Conservation (phyloP, 2,113 vertebrate genomes). For the Sphyrna mokarran region DNA sequence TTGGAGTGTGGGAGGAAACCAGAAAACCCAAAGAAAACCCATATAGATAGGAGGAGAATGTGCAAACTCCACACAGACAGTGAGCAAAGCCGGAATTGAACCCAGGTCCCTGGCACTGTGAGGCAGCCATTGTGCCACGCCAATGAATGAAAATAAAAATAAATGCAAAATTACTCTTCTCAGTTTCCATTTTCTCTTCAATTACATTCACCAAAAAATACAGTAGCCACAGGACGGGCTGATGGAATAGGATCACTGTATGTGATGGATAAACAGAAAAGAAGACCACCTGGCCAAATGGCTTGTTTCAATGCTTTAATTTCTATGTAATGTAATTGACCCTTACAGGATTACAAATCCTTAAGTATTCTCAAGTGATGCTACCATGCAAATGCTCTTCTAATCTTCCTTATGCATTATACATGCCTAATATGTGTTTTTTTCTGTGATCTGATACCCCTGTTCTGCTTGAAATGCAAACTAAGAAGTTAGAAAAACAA, state of each 20-base stretch:
- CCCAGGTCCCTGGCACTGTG: too few species aligned
- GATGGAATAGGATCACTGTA: not conserved
- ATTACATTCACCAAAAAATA: not conserved
- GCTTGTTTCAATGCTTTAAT: not conserved
- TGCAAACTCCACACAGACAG: too few species aligned
- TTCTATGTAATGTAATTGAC: not conserved
- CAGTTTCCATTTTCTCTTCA: not conserved
- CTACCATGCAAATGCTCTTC: not conserved
- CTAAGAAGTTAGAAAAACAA: not conserved
- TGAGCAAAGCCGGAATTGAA: too few species aligned
- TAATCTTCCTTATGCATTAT: not conserved
- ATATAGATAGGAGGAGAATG: too few species aligned
- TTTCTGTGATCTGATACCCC: not conserved
- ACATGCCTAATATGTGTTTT: not conserved
- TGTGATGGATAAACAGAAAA: not conserved
- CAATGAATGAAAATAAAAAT: too few species aligned
- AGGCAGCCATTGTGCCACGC: too few species aligned
- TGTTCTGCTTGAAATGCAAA: not conserved
- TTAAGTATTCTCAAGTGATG: not conserved
- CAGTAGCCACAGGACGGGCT: not conserved
- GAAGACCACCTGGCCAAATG: not conserved
- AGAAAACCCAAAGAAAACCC: too few species aligned
- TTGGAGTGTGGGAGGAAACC: too few species aligned
- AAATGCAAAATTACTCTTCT: not conserved
- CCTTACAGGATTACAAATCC: not conserved